Evolutionary conservation across 2,888 invertebrate species (phyloP).

Genomic region (Galerucella nymphaeae): DNA sequence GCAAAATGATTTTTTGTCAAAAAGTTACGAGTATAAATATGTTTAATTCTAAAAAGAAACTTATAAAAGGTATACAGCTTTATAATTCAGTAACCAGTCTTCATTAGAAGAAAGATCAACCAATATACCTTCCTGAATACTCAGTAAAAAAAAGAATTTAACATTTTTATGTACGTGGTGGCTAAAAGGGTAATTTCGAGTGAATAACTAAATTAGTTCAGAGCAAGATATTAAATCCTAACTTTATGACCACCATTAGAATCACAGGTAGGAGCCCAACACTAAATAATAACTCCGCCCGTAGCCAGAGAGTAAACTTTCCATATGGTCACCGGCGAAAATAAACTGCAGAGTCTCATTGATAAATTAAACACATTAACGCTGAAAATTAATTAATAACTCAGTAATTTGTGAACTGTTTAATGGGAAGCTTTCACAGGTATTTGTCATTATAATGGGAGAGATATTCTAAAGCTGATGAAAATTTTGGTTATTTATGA

Average conservation of each 20-base stretch:
- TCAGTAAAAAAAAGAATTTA: neutral
- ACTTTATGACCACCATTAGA: slow-evolving; percentile 33
- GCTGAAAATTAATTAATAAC: slow-evolving; percentile 36
- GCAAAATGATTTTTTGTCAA: too few species aligned
- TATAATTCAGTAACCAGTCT: too few species aligned
- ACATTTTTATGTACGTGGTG: neutral
- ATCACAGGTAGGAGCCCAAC: slow-evolving; percentile 27
- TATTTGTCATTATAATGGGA: slow-evolving; percentile 35
- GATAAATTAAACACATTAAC: slow-evolving; percentile 36
- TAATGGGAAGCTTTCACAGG: slow-evolving; percentile 28
- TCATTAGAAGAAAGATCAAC: too few species aligned
- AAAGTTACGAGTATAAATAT: too few species aligned
- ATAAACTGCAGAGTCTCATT: slow-evolving; percentile 30
- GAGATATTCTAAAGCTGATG: slow-evolving; percentile 15
- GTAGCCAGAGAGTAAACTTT: slow-evolving; percentile 25
- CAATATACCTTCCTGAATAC: too few species aligned
- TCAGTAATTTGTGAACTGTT: slow-evolving; percentile 35
- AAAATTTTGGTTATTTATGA: slow-evolving; percentile 13
- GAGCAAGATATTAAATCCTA: slow-evolving; percentile 21
- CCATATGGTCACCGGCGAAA: slow-evolving; percentile 33
- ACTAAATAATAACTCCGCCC: slow-evolving; percentile 25
- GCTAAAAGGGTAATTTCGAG: neutral
- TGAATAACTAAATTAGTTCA: slow-evolving; percentile 10
- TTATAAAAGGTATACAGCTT: too few species aligned
- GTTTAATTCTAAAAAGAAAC: too few species aligned